A percentile compares a stretch with the other conserved stretches of the same genome.
phyloP scores from a whole-genome alignment of 2,797 vertebrate genomes.

The Pseudomugil tenellus region DNA sequence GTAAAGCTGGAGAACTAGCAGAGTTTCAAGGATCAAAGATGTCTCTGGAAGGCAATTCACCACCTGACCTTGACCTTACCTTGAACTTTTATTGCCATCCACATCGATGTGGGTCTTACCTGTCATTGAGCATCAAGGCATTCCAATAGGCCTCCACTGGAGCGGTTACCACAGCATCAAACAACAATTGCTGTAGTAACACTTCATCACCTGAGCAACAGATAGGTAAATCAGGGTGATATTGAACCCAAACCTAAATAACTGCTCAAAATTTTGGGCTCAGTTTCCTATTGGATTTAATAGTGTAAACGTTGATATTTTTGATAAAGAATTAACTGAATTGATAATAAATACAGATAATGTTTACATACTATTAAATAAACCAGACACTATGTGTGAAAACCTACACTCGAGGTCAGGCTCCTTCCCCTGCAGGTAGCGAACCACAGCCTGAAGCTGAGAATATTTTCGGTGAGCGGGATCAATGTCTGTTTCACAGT shows the following conservation, averaged over 20 bases:
- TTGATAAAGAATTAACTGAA: background rate
- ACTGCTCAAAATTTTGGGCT: too few relatives aligned
- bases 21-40: too few relatives aligned
- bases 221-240: background rate
- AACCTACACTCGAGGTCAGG: constrained; percentile 91
- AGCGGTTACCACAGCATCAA: constrained; percentile 94
- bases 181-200: constrained; percentile 90
- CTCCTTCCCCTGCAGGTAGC: constrained; percentile 89
- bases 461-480: constrained; percentile 89
- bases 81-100: too few relatives aligned
- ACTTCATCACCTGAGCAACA: constrained; percentile 87
- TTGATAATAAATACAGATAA: background rate
- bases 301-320: background rate
- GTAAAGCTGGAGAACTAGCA: too few relatives aligned
- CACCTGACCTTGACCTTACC: too few relatives aligned
- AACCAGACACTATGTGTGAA: background rate
- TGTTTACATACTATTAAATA: background rate
- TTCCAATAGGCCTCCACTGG: constrained; percentile 97
- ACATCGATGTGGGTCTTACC: constrained; percentile 65
- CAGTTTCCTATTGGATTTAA: too few relatives aligned
- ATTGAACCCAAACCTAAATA: background rate
- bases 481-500: constrained; percentile 95
- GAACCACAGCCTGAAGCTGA: constrained; percentile 90
- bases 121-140: constrained; percentile 86
- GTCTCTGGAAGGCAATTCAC: too few relatives aligned